A percentile compares a stretch with the other conserved stretches of the same genome.
Evolutionary conservation across 2,113 vertebrate genomes (phyloP).

Genomic region (Rhinolophus ferrumequinum): DNA sequence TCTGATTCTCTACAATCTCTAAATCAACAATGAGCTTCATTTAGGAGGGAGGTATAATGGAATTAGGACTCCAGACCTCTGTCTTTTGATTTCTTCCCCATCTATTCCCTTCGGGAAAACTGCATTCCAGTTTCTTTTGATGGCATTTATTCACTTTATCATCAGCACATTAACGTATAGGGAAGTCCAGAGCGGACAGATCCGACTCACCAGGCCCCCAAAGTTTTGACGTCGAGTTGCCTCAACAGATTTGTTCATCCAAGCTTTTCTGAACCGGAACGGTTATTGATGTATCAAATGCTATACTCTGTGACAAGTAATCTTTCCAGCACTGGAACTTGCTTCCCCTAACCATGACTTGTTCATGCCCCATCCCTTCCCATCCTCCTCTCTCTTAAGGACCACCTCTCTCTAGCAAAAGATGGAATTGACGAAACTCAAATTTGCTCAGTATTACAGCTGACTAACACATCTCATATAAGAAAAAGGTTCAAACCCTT

Average conservation of each 20-base stretch:
- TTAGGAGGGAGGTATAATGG: not conserved
- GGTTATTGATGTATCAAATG: slow-evolving; percentile 43
- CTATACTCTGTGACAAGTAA: not conserved
- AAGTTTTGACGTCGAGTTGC: not conserved
- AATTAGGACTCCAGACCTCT: not conserved
- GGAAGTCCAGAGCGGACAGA: not conserved
- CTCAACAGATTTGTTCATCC: not conserved
- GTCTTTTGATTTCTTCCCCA: not conserved
- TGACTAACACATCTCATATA: not conserved
- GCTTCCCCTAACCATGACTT: not conserved
- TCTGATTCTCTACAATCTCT: not conserved
- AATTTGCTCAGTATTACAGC: not conserved
- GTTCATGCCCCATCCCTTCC: not conserved
- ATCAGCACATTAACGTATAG: not conserved
- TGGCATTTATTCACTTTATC: not conserved
- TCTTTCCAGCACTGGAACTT: not conserved
- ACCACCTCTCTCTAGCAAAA: not conserved
- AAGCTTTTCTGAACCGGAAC: not conserved
- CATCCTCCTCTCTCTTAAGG: not conserved
- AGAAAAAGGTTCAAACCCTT: slow-evolving; percentile 6
- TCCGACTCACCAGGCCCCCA: not conserved
- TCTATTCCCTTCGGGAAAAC: not conserved
- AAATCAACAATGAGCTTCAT: not conserved
- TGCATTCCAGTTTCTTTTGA: not conserved
- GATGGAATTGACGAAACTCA: not conserved